phyloP scores from a whole-genome alignment of 2,888 invertebrate genomes.

The Oligia fasciuncula region DNA sequence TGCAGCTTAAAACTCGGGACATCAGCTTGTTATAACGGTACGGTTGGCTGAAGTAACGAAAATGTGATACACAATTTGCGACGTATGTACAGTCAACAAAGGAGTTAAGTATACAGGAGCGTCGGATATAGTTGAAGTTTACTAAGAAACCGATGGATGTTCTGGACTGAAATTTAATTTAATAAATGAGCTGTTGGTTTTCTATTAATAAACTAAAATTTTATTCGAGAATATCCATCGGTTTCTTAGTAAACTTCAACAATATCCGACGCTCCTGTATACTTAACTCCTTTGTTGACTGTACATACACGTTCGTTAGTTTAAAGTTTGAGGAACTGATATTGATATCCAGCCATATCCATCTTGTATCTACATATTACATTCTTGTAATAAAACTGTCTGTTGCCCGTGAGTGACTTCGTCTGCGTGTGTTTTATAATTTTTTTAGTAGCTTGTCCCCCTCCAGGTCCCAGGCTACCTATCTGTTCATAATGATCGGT shows the following conservation, averaged over 20 bases:
- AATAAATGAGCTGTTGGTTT: no score
- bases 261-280: no score
- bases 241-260: no score
- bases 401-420: no score
- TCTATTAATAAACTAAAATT: no score
- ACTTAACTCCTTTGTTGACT: no score
- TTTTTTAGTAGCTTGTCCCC: background rate
- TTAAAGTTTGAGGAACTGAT: conserved; percentile 34
- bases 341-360: background rate
- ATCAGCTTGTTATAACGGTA: conserved; percentile 69
- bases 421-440: background rate
- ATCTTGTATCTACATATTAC: background rate
- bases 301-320: conserved; percentile 8
- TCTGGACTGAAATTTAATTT: no score
- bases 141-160: no score
- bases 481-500: background rate
- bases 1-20: conserved; percentile 40
- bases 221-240: no score
- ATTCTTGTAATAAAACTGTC: background rate
- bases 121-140: no score
- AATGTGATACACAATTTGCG: conserved; percentile 27
- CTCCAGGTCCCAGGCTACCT: background rate
- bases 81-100: no score
- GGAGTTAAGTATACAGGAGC: no score
- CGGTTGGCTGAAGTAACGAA: conserved; percentile 69